Evolutionary conservation across 2,888 invertebrate genomes (phyloP), one percentile per base, ranked within the genome.

Genomic region (Tolmerus cingulatus): DNA sequence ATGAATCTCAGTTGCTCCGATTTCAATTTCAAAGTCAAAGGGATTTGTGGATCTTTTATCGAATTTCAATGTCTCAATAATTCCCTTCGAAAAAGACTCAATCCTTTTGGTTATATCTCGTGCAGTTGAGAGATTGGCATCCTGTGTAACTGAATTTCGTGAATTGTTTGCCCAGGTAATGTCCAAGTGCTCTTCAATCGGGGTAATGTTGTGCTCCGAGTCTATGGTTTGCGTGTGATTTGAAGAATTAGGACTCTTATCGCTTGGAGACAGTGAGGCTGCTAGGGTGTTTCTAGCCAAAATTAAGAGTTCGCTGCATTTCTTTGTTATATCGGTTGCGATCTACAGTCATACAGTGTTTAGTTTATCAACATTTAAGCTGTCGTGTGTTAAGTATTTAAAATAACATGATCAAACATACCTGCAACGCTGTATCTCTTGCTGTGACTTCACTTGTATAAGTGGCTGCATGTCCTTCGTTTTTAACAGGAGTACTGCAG

Each of bases 221-320:
- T 93, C 93, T 74, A 93, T 92, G 74, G 93, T 92, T 89, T 93
- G 93, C 4, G 93, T 93, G 82, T 93, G 92, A 90, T 93, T 93
- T 2, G 93, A 93, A 0, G 92, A 93, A 87, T 93, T 93, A 1
- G 94, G 92, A 23, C 93, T 92, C 57, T 94, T 92, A 89, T 95
- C 95, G 74, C 95, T 95, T 0, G 94, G 94, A 0, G 93, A 92
- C 2, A 92, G 89, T 0, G 93, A 94, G 1, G 93, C 92, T 0
- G 94, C 93, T 43, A 94, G 91, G 88, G 95, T 95, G 91, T 96
- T 96, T 74, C 97, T 94, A 0, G 97, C 95, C 85, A 96, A 92
- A n/a, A 95, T 95, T 90, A 98, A 94, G 86, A 98, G 93, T 90
- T 96, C 96, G 0, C 96, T 95, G 77, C 96, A 95, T 82, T 96